Base-by-base conservation (phyloP, 92 coral and sea anemone genomes). In the Isaurus tuberculatus region DNA sequence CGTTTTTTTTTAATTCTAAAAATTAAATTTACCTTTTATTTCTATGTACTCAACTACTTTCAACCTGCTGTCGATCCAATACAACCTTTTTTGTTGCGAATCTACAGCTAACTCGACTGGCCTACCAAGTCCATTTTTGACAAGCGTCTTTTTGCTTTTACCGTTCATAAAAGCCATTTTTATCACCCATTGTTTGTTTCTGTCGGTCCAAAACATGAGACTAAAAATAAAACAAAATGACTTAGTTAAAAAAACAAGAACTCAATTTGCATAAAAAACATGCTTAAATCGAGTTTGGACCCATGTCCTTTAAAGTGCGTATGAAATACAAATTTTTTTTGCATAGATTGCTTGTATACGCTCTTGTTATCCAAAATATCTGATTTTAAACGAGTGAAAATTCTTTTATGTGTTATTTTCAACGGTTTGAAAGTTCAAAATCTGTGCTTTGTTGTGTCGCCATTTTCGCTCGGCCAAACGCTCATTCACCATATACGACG, bases 151-250 rank as follows among this genome's bases (percentile, higher is more conserved):
- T 49, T 58, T 75, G 17, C 28, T 53, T 33, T 58, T 53, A 28
- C 81, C 81, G 42, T 75, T 75, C 81, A 75, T 75, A 6, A 30
- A 55, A 1, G 81, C 81, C 81, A 75, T 75, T 8, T 55, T 75
- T 53, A 75, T 75, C 44, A 53, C 25, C 9, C 48, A 31, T 23
- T 48, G 48, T 53, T 20, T 75, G 15, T 66, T 14, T 60, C 48
- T 75, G 67, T 53, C 67, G 14, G 81, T 75, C 81, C 81, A 75
- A 43, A 75, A 75, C 67, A 75, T 51, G 67, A 75, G 81, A 32
- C 81, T 75, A 27, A 10, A 14, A 25, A 26, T 3, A 7, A 40
- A 40, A 40, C 46, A 0, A 40, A 40, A 40, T 7, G 8, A 9
- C 46, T 1, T 40, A 40, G 46, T 40, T 40, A 40, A 13, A 40